Conservation (phyloP, 2,113 vertebrate species). For the Anarhynchus alexandrinus region DNA sequence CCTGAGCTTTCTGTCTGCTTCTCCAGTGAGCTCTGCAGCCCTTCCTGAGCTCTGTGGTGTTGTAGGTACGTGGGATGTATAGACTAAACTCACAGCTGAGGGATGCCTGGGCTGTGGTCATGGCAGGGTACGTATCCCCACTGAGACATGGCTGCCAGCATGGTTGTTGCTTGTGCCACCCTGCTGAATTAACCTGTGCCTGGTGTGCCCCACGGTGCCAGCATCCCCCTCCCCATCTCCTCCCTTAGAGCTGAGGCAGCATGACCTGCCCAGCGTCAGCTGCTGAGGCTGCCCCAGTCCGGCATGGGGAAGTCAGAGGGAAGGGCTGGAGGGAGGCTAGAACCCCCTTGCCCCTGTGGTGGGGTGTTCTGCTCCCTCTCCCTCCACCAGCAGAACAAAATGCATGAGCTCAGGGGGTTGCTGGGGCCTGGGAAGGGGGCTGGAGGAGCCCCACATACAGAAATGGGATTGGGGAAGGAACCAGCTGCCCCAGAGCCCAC, state of each 20-base stretch:
- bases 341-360: fast-evolving
- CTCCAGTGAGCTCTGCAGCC: not conserved
- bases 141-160: not conserved
- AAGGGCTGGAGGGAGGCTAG: not conserved
- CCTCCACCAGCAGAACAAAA: not conserved
- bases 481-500: not conserved
- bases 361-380: not conserved
- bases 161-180: not conserved
- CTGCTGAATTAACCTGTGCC: not conserved
- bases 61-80: not conserved
- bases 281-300: fast-evolving
- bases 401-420: fast-evolving
- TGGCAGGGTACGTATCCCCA: fast-evolving
- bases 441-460: fast-evolving
- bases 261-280: not conserved
- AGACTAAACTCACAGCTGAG: not conserved
- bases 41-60: not conserved
- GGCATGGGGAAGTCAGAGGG: not conserved
- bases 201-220: fast-evolving
- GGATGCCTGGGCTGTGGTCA: not conserved
- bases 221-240: not conserved
- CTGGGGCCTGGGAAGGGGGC: not conserved
- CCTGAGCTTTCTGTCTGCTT: not conserved
- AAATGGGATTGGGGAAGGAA: not conserved
- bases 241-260: not conserved